Base-by-base conservation (phyloP, 2,113 vertebrate genomes). In the Sula dactylatra region DNA sequence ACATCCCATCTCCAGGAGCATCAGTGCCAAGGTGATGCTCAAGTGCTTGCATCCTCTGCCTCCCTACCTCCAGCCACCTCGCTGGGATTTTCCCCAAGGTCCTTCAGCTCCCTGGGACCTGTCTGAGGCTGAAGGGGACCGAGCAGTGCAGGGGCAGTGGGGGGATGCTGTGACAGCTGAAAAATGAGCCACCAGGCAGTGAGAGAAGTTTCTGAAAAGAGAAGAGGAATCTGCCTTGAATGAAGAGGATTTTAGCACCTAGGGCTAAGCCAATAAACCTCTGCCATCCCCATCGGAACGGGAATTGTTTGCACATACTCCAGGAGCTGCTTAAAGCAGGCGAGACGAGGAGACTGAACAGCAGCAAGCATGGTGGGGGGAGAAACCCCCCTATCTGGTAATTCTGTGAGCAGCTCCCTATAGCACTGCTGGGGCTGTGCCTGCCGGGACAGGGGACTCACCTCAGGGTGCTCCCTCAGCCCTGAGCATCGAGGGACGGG, bases 231-330 rank as follows among this genome's bases (percentile, higher is more conserved):
- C 84, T 82, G 93, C 93, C 66, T 61, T 84, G 94, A 95, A 64
- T 16, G 74, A 92, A 79, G 86, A 95, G 96, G 94, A 97, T 97
- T 97, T 97, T 97, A 95, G 96, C 96, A 97, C 96, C 96, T 96
- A 32, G 86, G 81, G 94, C 93, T 96, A 54, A 97, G 88, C 95
- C 91, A 94, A 97, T 54, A 94, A 92, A 93, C 70, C 90, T 82
- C 94, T 11, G 90, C 90, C 80, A 4, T 78, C 94, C 80, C 84
- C 81, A 87, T 82, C 91, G 0, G 3, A 49, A 29, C 4, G 1
- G 95, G 86, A 87, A 89, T 56, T 94, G 88, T 94, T 96, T 96
- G 95, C 95, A 76, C 86, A 89, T 1, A 2, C 92, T 86, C 38
- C 11, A 0, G 70, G 88, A 90, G 71, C 85, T 62, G 90, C 92